Conservation (phyloP, 2,797 vertebrate species). For the Potorous gilbertii region DNA sequence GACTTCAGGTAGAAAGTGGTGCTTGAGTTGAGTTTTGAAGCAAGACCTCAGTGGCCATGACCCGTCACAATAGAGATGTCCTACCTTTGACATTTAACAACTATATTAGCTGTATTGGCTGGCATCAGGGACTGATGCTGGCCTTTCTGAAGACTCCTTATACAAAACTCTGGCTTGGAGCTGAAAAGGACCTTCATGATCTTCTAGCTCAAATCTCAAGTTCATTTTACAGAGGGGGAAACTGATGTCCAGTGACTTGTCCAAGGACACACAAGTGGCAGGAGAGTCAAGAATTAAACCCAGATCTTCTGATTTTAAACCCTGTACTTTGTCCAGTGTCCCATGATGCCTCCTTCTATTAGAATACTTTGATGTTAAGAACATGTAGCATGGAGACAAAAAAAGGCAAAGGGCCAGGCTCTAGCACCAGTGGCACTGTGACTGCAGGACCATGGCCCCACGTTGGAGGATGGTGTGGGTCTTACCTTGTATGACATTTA, state of each 20-base stretch:
- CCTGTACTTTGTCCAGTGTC: neutral
- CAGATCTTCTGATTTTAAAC: constrained; percentile 6
- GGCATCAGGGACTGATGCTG: constrained; percentile 17
- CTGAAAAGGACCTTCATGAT: constrained; percentile 30
- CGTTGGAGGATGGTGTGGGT: neutral
- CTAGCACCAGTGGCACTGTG: neutral
- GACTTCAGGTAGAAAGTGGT: neutral
- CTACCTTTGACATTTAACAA: constrained; percentile 29
- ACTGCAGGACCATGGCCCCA: neutral
- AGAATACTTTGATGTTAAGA: neutral
- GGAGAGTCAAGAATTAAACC: constrained; percentile 11
- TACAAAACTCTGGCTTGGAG: constrained; percentile 29
- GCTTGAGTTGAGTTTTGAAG: neutral
- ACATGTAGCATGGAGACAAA: neutral
- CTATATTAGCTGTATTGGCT: constrained; percentile 23
- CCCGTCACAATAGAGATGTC: neutral
- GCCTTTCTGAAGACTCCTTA: constrained; percentile 9
- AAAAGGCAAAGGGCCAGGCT: neutral
- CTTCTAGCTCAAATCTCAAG: neutral
- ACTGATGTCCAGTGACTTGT: constrained; percentile 39
- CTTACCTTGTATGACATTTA: constrained; percentile 99
- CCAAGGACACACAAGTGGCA: constrained; percentile 21
- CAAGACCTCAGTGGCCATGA: neutral
- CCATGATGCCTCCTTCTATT: constrained; percentile 19
- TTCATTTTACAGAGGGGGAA: constrained; percentile 46